Percentiles rank a stretch among this genome's conserved stretches.
These are phyloP conservation scores for Dasypus novemcinctus DNA, from an alignment of 2,113 vertebrate genomes.

Conservation along the genomic window DNA sequence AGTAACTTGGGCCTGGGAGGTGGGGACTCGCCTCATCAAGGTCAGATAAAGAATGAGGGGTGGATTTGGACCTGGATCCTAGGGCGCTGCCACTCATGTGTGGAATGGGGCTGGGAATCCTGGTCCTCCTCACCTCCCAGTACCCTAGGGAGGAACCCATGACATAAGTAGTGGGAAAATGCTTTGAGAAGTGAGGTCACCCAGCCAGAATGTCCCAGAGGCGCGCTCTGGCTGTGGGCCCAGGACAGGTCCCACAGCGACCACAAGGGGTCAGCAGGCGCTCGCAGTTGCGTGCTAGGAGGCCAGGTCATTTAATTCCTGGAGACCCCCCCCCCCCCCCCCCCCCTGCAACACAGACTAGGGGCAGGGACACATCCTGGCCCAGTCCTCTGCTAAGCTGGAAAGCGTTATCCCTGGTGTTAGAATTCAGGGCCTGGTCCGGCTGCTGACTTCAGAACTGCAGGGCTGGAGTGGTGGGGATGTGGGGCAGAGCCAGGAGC, in stretches of 20 bases:
- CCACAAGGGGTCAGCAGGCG: conserved; percentile 52
- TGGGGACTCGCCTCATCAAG: background rate
- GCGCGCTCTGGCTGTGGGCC: too few relatives aligned
- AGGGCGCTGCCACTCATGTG: background rate
- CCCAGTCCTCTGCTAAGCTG: background rate
- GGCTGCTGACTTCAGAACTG: background rate
- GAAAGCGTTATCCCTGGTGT: background rate
- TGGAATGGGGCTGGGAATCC: background rate
- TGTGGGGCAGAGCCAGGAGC: background rate
- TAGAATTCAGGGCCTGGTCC: background rate
- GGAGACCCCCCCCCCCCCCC: background rate
- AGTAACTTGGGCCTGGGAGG: background rate
- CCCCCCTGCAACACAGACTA: background rate
- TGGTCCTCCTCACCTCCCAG: background rate
- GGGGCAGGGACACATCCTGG: background rate
- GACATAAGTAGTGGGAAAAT: background rate
- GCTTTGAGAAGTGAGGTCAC: conserved; percentile 9
- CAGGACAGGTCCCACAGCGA: background rate
- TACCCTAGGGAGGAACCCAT: background rate
- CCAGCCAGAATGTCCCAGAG: background rate
- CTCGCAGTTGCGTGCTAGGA: rapidly evolving
- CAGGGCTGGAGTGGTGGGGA: background rate
- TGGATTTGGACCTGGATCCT: background rate
- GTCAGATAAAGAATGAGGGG: background rate
- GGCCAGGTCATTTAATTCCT: background rate